Percentiles rank a stretch among this genome's conserved stretches.
These are phyloP conservation scores for Kryptolebias ocellatus DNA, from an alignment of 2,797 vertebrate genomes.

Conservation along the genomic window DNA sequence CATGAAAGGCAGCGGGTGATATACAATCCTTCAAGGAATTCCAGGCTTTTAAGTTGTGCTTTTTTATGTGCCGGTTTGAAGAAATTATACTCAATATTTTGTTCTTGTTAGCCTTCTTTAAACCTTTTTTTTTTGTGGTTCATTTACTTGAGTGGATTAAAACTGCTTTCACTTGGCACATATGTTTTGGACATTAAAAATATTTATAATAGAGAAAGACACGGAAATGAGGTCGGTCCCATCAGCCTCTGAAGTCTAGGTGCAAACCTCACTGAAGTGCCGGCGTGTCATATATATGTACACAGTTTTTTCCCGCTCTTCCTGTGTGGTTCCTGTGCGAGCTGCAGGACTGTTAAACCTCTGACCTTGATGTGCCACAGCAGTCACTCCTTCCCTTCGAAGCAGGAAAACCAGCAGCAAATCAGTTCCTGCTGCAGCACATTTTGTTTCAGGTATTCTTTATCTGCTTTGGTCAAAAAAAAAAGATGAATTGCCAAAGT, in stretches of 20 bases:
- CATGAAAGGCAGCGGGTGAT: too few species aligned
- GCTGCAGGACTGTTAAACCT: constrained; percentile 59
- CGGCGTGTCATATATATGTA: constrained; percentile 75
- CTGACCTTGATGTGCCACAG: constrained; percentile 59
- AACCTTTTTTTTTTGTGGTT: neutral
- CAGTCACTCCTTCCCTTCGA: constrained; percentile 14
- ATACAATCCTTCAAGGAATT: too few species aligned
- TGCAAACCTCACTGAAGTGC: constrained; percentile 73
- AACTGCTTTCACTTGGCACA: neutral
- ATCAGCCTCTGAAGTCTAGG: constrained; percentile 69
- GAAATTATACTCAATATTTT: neutral
- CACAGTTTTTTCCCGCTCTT: constrained; percentile 81
- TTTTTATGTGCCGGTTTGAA: neutral
- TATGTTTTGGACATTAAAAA: constrained; percentile 30
- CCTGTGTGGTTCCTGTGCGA: constrained; percentile 73
- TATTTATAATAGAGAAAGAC: constrained; percentile 37
- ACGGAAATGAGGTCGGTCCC: constrained; percentile 40
- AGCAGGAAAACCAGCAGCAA: constrained; percentile 22
- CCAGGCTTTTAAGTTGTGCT: too few species aligned
- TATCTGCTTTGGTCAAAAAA: constrained; percentile 10
- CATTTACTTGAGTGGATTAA: neutral
- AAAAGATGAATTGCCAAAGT: neutral
- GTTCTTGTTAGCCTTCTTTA: neutral
- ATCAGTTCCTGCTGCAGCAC: constrained; percentile 22
- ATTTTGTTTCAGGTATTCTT: constrained; percentile 6